Evolutionary conservation across 2,797 vertebrate genomes (phyloP).

Genomic region (Kryptopterus vitreolus): DNA sequence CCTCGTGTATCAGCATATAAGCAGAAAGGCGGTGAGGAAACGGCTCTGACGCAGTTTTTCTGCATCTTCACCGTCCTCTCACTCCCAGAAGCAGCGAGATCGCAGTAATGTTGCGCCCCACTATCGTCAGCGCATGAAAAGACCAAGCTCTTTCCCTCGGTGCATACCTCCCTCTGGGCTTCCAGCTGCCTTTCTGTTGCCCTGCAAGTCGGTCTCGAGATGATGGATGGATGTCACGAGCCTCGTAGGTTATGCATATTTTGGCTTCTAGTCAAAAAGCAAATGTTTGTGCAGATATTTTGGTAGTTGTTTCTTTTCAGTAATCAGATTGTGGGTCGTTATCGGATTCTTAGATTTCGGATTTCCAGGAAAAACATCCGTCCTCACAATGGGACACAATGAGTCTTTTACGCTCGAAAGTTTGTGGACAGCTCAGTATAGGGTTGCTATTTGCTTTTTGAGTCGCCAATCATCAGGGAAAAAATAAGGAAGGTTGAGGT

Average conservation of each 20-base stretch:
- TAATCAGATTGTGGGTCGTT: neutral
- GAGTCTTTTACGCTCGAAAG: no score
- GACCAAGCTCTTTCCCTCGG: neutral
- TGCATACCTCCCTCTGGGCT: neutral
- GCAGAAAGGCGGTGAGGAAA: neutral
- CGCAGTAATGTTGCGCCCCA: conserved; percentile 9
- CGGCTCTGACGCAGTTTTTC: neutral
- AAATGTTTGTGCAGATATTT: neutral
- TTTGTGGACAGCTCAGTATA: no score
- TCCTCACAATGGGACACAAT: neutral
- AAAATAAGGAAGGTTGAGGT: no score
- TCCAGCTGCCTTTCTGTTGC: neutral
- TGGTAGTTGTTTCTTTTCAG: neutral
- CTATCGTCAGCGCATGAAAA: neutral
- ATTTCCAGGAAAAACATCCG: neutral
- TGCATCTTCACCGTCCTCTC: neutral
- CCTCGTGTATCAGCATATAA: neutral
- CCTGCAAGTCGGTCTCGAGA: neutral
- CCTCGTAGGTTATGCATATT: neutral
- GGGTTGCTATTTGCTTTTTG: no score
- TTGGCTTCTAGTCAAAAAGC: neutral
- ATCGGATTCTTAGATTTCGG: neutral
- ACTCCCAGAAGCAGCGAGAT: neutral
- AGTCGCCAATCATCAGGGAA: no score
- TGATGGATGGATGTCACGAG: neutral